phyloP scores from a whole-genome alignment of 2,888 invertebrate species.

The Heliconius ethilla region DNA sequence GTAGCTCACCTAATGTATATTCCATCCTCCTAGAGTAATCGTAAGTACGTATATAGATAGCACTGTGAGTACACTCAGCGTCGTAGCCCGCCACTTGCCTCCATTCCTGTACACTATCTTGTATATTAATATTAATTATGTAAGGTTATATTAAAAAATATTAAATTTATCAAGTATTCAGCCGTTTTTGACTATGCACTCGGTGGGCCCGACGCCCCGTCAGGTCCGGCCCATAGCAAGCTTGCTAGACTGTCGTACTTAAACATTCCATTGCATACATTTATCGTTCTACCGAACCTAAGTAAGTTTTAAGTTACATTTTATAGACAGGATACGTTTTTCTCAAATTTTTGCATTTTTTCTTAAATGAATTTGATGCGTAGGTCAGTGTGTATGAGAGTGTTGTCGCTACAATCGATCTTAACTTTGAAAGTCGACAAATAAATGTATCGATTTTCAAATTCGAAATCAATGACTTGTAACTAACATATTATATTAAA shows the following conservation, averaged over 20 bases:
- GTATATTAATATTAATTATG: slow-evolving; percentile 69
- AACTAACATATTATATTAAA: background rate
- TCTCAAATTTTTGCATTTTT: slow-evolving; percentile 45
- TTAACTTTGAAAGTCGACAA: background rate
- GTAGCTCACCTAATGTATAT: slow-evolving; percentile 80
- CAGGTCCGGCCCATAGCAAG: slow-evolving; percentile 58
- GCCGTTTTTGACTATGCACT: slow-evolving; percentile 68
- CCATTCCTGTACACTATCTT: slow-evolving; percentile 68
- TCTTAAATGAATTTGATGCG: slow-evolving; percentile 46
- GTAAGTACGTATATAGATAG: slow-evolving; percentile 74
- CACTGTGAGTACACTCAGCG: slow-evolving; percentile 70
- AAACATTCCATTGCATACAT: slow-evolving; percentile 78
- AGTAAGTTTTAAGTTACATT: slow-evolving; percentile 64
- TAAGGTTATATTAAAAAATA: slow-evolving; percentile 62
- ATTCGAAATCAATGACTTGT: background rate
- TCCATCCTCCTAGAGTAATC: slow-evolving; percentile 79
- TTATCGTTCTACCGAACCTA: slow-evolving; percentile 54
- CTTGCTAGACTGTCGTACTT: slow-evolving; percentile 79
- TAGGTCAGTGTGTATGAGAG: slow-evolving; percentile 45
- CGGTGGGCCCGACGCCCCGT: slow-evolving; percentile 66
- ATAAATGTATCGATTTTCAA: background rate
- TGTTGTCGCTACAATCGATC: slow-evolving; percentile 7
- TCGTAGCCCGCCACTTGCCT: slow-evolving; percentile 71
- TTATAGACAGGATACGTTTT: slow-evolving; percentile 59
- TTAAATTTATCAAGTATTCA: slow-evolving; percentile 55